Conservation (phyloP, 2,888 invertebrate genomes). For the Stenodera caucasica region DNA sequence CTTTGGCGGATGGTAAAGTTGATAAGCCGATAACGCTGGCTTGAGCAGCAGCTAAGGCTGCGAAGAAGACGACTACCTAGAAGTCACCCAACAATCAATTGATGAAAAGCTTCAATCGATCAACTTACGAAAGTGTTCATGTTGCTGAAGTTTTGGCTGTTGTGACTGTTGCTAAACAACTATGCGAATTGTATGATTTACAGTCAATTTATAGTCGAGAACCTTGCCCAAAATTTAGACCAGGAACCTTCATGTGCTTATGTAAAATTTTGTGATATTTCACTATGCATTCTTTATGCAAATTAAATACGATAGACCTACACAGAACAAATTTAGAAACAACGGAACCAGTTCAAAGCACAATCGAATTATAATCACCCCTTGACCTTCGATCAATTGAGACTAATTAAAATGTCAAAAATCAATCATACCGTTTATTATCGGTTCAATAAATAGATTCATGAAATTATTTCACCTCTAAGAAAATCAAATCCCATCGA, state of each 20-base stretch:
- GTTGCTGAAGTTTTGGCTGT: constrained; percentile 11
- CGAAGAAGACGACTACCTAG: constrained; percentile 20
- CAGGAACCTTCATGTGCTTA: constrained; percentile 18
- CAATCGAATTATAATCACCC: background rate
- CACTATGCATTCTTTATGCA: constrained; percentile 17
- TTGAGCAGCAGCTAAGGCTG: constrained; percentile 23
- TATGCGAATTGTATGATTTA: constrained; percentile 13
- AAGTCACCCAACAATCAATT: background rate
- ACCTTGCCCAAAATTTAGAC: constrained; percentile 20
- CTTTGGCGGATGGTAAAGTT: constrained; percentile 28
- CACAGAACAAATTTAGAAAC: background rate
- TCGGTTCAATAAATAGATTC: no score
- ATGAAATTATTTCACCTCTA: no score
- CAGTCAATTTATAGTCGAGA: constrained; percentile 20
- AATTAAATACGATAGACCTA: constrained; percentile 15
- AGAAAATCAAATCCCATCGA: no score
- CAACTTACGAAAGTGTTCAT: constrained; percentile 28
- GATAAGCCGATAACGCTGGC: constrained; percentile 13
- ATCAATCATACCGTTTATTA: no score
- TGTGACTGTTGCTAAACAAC: constrained; percentile 16
- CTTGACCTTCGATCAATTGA: background rate
- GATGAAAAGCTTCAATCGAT: background rate
- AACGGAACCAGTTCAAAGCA: background rate
- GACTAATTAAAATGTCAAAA: background rate
- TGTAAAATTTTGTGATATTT: constrained; percentile 18